Evolutionary conservation across 1,140 invertebrate genomes (phyloP), one percentile per base, ranked within the genome.

Genomic region (Aricia agestis): DNA sequence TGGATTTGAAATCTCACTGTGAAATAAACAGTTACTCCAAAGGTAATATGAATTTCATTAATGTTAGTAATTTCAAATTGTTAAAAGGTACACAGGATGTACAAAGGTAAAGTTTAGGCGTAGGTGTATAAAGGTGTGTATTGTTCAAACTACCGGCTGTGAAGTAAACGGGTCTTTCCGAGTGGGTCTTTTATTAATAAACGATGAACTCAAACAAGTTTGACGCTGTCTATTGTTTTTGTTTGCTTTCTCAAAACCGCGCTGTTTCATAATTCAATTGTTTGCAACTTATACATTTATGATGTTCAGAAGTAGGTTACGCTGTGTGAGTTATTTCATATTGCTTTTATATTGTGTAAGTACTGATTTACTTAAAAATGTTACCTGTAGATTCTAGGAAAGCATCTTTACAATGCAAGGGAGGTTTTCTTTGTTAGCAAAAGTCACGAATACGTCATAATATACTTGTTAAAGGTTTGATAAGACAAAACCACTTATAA

Each of bases 181-280:
- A 52, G 13, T 52, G 45, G 45, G 45, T 52, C 7, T 52, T 52
- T 52, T 52, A 52, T 52, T 52, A 52, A 52, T 52, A 52, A 52
- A 52, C 45, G 11, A 52, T 52, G 45, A 52, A 52, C 45, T 52
- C 45, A 52, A 52, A 52, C 45, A 13, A 13, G 45, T 52, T 15
- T 52, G 45, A 52, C 45, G 45, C 45, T 52, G 45, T 52, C 45
- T 52, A 52, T 52, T 52, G 45, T 52, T 52, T 52, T 52, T 52
- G 45, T 52, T 52, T 52, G 45, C 13, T 52, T 52, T 52, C 45
- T 13, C 11, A 52, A 52, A 52, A 52, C 45, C 45, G 45, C 13
- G 45, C 45, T 10, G 45, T 1, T 52, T 52, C 2, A 52, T 52
- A 52, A 52, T 52, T 52, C 7, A 52, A 13, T 52, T 52, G 45